phyloP scores from a whole-genome alignment of 1,140 invertebrate species.

The Gerris buenoi region DNA sequence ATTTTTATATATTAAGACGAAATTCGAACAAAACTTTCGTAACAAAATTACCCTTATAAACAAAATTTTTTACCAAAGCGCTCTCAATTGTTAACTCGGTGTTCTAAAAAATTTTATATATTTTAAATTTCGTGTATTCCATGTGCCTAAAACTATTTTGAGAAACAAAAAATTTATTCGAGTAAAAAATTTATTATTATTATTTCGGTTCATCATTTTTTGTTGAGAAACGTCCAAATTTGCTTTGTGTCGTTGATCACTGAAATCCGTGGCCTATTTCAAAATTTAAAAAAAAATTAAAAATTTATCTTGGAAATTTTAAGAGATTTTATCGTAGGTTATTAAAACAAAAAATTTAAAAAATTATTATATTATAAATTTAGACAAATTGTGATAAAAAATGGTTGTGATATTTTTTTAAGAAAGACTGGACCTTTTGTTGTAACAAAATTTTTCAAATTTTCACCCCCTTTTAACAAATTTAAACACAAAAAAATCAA shows the following conservation, averaged over 20 bases:
- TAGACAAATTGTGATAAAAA: conserved; percentile 17
- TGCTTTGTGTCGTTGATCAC: conserved; percentile 14
- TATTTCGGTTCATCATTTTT: conserved; percentile 9
- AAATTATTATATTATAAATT: conserved; percentile 4
- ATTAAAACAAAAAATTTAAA: conserved; percentile 14
- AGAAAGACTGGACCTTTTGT: conserved; percentile 17
- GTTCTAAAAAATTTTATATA: conserved; percentile 8
- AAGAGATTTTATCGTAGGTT: not conserved
- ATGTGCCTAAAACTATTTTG: conserved; percentile 15
- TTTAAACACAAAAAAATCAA: no score
- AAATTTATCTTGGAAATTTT: not conserved
- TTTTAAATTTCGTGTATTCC: conserved; percentile 13
- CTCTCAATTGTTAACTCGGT: conserved; percentile 2
- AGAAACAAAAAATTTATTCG: conserved; percentile 11
- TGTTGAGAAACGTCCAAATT: conserved; percentile 15
- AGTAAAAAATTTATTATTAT: conserved; percentile 6
- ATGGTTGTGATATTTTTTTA: conserved; percentile 20
- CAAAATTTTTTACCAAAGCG: not conserved
- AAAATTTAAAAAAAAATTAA: conserved; percentile 14
- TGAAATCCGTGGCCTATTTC: conserved; percentile 19
- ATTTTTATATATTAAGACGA: not conserved
- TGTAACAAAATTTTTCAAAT: not conserved
- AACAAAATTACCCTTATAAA: not conserved
- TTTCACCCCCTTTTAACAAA: not conserved
- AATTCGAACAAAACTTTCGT: not conserved